Conservation (phyloP, 1,140 invertebrate species). For the Thaumetopoea pityocampa region DNA sequence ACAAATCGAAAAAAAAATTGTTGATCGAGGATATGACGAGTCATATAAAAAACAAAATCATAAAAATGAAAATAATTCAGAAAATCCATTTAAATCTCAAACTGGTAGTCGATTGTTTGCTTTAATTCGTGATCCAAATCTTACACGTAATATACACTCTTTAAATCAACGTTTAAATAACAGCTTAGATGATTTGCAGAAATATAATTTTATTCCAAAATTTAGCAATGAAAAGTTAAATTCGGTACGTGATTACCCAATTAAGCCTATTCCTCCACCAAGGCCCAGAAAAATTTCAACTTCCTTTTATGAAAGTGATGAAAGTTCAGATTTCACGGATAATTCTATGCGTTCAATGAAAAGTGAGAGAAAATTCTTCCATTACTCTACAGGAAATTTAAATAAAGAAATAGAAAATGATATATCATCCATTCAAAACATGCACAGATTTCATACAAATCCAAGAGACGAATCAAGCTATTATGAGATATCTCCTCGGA, state of each 20-base stretch:
- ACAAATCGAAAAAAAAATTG: slow-evolving; percentile 81
- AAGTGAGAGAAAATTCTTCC: slow-evolving; percentile 65
- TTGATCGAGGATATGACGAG: slow-evolving; percentile 77
- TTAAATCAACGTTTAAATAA: slow-evolving; percentile 22
- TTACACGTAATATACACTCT: slow-evolving; percentile 42
- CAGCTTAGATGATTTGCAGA: slow-evolving; percentile 19
- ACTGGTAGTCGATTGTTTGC: slow-evolving; percentile 64
- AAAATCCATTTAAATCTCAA: slow-evolving; percentile 57
- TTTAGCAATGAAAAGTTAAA: slow-evolving; percentile 15
- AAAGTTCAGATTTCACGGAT: slow-evolving; percentile 55
- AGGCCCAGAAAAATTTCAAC: slow-evolving; percentile 50
- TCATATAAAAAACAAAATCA: slow-evolving; percentile 50
- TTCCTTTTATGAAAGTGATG: slow-evolving; percentile 61
- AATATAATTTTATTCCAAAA: slow-evolving; percentile 6
- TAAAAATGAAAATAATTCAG: slow-evolving; percentile 8
- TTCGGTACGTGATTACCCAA: slow-evolving; percentile 19
- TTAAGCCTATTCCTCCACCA: slow-evolving; percentile 49
- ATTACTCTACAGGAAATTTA: slow-evolving; percentile 69
- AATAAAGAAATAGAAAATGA: slow-evolving; percentile 73
- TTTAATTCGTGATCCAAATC: slow-evolving; percentile 48
- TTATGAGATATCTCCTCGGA: slow-evolving; percentile 44
- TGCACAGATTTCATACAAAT: slow-evolving; percentile 58
- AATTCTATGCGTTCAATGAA: slow-evolving; percentile 54
- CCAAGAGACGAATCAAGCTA: slow-evolving; percentile 37
- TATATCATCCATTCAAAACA: slow-evolving; percentile 65